Conservation (phyloP, 2,113 vertebrate species). For the Piprites chloris region DNA sequence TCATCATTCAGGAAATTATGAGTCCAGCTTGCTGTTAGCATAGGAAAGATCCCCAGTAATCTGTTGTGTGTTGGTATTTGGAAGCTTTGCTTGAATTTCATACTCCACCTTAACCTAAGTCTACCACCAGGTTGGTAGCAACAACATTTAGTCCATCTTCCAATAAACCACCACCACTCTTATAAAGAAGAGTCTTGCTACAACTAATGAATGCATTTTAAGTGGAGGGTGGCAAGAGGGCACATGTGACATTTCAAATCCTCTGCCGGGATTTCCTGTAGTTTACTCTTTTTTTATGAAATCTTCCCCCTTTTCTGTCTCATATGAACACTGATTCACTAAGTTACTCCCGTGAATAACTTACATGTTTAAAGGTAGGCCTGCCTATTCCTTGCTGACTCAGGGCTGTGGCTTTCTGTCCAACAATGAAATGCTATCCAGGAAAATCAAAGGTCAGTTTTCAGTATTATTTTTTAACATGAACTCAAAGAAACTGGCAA, state of each 20-base stretch:
- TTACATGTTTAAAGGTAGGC: conserved; percentile 31
- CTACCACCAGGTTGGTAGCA: background rate
- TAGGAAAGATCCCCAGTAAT: background rate
- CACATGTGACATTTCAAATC: background rate
- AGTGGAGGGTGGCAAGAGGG: background rate
- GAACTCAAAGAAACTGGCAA: background rate
- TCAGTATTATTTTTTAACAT: conserved; percentile 16
- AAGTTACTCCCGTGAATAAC: background rate
- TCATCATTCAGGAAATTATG: background rate
- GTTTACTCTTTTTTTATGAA: background rate
- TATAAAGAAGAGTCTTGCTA: background rate
- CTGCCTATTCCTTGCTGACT: background rate
- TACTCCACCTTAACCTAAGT: background rate
- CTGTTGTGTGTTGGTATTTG: background rate
- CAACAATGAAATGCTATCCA: conserved; percentile 17
- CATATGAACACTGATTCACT: background rate
- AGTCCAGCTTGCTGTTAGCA: background rate
- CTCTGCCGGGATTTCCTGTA: background rate
- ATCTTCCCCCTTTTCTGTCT: background rate
- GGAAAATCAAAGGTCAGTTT: conserved; percentile 43
- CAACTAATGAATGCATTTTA: background rate
- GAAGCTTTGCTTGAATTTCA: background rate
- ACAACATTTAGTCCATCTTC: background rate
- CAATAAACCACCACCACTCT: background rate
- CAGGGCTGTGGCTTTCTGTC: background rate